These are phyloP conservation scores for Brevimyrus niger DNA, from an alignment of 2,113 vertebrate species.

Conservation along the genomic window DNA sequence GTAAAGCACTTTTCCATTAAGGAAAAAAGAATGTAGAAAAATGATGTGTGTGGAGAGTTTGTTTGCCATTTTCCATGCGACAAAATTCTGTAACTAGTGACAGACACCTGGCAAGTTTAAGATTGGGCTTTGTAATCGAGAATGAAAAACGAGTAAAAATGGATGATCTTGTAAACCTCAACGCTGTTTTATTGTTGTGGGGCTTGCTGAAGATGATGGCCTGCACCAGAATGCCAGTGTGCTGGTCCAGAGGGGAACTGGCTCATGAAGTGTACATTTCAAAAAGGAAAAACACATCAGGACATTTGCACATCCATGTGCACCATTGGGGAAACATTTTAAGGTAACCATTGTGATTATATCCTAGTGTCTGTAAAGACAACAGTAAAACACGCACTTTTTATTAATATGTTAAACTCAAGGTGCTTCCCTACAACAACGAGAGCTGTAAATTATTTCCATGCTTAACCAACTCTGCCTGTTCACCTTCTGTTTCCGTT, in stretches of 20 bases:
- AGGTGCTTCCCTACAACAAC: not conserved
- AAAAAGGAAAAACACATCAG: not conserved
- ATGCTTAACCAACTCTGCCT: not conserved
- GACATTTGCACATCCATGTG: not conserved
- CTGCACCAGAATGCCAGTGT: conserved; percentile 84
- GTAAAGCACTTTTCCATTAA: conserved; percentile 73
- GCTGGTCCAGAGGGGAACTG: conserved; percentile 65
- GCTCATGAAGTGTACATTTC: not conserved
- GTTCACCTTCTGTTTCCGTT: not conserved
- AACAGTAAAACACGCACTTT: not conserved
- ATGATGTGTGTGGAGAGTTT: not conserved
- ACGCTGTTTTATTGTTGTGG: conserved; percentile 94
- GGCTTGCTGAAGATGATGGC: conserved; percentile 97
- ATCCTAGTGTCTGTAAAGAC: not conserved
- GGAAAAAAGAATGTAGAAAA: conserved; percentile 41
- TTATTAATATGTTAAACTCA: not conserved
- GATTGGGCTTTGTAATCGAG: not conserved
- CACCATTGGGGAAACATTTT: not conserved
- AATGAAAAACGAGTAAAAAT: not conserved
- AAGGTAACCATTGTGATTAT: not conserved
- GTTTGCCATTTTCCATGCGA: not conserved
- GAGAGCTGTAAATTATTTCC: not conserved
- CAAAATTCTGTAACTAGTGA: not conserved
- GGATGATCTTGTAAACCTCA: conserved; percentile 54
- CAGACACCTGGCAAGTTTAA: not conserved